Conservation (phyloP, 2,113 vertebrate species). For the Morone chrysops region DNA sequence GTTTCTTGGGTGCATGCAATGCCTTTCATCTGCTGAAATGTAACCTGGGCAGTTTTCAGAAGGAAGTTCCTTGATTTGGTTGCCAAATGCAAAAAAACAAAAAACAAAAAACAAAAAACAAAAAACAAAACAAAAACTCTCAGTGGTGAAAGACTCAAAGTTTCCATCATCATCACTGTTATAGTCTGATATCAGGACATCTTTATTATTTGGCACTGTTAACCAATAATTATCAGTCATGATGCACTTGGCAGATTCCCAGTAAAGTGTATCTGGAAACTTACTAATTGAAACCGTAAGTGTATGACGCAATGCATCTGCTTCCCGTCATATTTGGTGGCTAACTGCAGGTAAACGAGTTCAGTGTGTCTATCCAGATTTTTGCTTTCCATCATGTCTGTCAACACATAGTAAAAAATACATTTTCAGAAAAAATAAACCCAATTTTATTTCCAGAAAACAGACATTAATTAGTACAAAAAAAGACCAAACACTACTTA, state of each 20-base stretch:
- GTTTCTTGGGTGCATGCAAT: not conserved
- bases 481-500: constrained; percentile 25
- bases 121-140: not conserved
- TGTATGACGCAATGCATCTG: not conserved
- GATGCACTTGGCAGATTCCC: not conserved
- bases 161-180: not conserved
- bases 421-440: constrained; percentile 66
- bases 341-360: not conserved
- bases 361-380: not conserved
- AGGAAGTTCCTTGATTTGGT: not conserved
- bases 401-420: constrained; percentile 18
- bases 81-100: not conserved
- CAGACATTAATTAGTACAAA: constrained; percentile 59
- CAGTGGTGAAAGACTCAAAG: not conserved
- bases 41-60: not conserved
- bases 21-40: not conserved
- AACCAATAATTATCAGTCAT: not conserved
- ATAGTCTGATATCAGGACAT: not conserved
- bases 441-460: constrained; percentile 70
- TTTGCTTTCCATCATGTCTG: not conserved
- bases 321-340: not conserved
- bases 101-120: too few relatives aligned
- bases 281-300: constrained; percentile 1
- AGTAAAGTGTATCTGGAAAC: constrained; percentile 17
- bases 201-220: not conserved